Evolutionary conservation across 2,888 invertebrate genomes (phyloP).

Genomic region (Macaria notata): DNA sequence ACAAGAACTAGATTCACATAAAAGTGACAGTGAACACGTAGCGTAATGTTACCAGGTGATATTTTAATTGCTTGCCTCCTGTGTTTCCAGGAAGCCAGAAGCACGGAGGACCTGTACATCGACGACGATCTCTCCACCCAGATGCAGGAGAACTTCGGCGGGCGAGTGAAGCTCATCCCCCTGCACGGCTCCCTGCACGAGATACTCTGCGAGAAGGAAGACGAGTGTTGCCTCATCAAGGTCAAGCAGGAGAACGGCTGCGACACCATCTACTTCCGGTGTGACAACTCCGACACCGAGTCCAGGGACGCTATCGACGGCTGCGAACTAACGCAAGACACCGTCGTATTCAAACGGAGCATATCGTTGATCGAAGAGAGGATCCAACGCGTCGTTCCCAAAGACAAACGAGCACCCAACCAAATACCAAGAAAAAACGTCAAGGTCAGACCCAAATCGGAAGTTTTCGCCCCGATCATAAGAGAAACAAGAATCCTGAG

Average conservation of each 20-base stretch:
- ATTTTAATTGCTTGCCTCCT: too few species aligned
- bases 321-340: conserved; percentile 47
- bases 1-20: too few species aligned
- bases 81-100: conserved; percentile 69
- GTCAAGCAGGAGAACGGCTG: conserved; percentile 74
- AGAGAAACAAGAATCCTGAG: conserved; percentile 56
- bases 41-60: too few species aligned
- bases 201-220: conserved; percentile 70
- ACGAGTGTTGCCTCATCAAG: conserved; percentile 76
- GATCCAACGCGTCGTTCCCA: conserved; percentile 62
- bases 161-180: conserved; percentile 67
- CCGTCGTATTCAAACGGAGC: conserved; percentile 70
- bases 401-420: conserved; percentile 49
- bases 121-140: conserved; percentile 78
- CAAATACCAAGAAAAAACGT: conserved; percentile 33
- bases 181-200: conserved; percentile 74
- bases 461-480: conserved; percentile 47
- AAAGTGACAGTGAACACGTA: too few species aligned
- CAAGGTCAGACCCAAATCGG: conserved; percentile 53
- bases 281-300: conserved; percentile 68
- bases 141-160: conserved; percentile 73
- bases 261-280: conserved; percentile 69
- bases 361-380: conserved; percentile 70
- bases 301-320: conserved; percentile 67
- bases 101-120: conserved; percentile 81